These are phyloP conservation scores for Podarcis siculus DNA, from an alignment of 2,797 vertebrate species.

Conservation along the genomic window DNA sequence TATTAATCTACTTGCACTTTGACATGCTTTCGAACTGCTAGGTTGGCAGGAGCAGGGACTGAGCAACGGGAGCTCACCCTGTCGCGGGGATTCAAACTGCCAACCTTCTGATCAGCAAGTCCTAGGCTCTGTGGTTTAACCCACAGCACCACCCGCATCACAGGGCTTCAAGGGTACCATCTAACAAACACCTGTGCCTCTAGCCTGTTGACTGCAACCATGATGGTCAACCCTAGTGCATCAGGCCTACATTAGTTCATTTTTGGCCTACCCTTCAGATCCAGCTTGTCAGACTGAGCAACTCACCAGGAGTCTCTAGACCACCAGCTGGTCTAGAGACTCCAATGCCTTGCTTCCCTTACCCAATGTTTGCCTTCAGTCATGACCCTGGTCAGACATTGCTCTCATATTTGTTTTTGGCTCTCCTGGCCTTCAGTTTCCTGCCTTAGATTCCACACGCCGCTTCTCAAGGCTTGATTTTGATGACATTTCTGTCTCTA, in stretches of 20 bases:
- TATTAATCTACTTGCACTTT: too few relatives aligned
- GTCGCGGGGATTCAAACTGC: fast-evolving
- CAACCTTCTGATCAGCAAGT: too few relatives aligned
- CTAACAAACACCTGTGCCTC: too few relatives aligned
- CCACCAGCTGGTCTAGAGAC: background rate
- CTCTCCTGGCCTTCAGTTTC: background rate
- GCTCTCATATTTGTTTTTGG: background rate
- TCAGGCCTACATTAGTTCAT: background rate
- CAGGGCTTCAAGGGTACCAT: background rate
- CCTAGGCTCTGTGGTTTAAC: too few relatives aligned
- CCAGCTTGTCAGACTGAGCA: background rate
- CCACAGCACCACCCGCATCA: too few relatives aligned
- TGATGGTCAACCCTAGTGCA: background rate
- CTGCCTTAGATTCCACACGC: too few relatives aligned
- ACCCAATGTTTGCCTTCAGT: background rate
- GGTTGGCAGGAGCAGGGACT: too few relatives aligned
- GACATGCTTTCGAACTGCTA: too few relatives aligned
- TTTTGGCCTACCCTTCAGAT: background rate
- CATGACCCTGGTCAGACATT: background rate
- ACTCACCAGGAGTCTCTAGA: background rate
- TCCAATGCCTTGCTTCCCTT: background rate
- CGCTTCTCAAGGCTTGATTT: background rate
- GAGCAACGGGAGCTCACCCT: too few relatives aligned
- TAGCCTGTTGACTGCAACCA: too few relatives aligned
- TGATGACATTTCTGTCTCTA: background rate